These are phyloP conservation scores for Spodoptera littoralis DNA, from an alignment of 2,888 invertebrate genomes.

Conservation along the genomic window DNA sequence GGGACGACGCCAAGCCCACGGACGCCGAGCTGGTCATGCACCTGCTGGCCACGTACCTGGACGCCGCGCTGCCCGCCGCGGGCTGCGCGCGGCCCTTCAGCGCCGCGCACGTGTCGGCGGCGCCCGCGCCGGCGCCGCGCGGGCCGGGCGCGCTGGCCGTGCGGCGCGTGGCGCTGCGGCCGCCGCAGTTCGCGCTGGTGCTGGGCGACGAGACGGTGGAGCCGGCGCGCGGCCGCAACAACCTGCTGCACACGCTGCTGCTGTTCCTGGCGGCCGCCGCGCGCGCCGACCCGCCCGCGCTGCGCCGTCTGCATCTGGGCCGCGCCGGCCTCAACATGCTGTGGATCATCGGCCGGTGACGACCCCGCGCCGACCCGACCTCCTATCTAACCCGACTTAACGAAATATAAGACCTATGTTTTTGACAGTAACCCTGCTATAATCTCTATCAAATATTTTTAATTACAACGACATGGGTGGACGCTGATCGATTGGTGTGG, in stretches of 20 bases:
- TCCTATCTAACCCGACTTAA: too few species aligned
- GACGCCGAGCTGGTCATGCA: slow-evolving; percentile 96
- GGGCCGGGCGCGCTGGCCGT: slow-evolving; percentile 28
- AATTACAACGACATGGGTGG: too few species aligned
- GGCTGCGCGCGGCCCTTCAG: slow-evolving; percentile 81
- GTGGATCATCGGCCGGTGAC: slow-evolving; percentile 91
- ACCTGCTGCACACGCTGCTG: slow-evolving; percentile 95
- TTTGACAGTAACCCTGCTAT: too few species aligned
- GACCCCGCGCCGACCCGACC: neutral
- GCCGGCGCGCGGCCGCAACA: slow-evolving; percentile 86
- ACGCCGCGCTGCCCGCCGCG: slow-evolving; percentile 75
- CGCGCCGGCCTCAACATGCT: slow-evolving; percentile 92
- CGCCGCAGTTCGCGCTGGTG: slow-evolving; percentile 53
- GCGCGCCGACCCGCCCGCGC: slow-evolving; percentile 70
- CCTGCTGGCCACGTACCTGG: slow-evolving; percentile 93
- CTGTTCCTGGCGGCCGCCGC: slow-evolving; percentile 87
- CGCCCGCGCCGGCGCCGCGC: slow-evolving; percentile 25
- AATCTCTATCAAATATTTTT: too few species aligned
- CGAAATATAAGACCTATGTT: too few species aligned
- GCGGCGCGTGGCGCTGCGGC: slow-evolving; percentile 43
- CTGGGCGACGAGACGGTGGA: slow-evolving; percentile 56
- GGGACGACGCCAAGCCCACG: slow-evolving; percentile 95
- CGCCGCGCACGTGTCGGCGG: slow-evolving; percentile 73
- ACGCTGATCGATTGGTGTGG: too few species aligned
- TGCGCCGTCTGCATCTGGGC: slow-evolving; percentile 71